Conservation (phyloP, 2,113 vertebrate genomes). For the Rhinogobius similis region DNA sequence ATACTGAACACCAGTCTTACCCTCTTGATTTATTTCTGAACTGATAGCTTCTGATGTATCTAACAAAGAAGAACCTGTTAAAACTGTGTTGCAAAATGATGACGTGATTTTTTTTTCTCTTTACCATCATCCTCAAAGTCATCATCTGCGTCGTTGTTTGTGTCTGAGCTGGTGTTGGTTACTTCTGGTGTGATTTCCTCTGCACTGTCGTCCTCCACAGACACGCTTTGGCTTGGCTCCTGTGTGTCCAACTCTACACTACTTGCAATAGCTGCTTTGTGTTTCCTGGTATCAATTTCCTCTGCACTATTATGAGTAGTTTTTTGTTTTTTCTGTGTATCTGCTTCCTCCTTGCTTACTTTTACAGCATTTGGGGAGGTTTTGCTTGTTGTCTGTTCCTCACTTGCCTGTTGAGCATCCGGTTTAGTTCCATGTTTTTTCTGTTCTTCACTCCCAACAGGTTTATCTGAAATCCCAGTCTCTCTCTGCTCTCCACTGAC, state of each 20-base stretch:
- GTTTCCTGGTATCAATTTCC: slow-evolving; percentile 3
- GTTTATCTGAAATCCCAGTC: background rate
- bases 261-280: background rate
- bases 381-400: background rate
- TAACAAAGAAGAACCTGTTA: slow-evolving; percentile 17
- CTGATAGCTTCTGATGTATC: slow-evolving; percentile 54
- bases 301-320: slow-evolving; percentile 22
- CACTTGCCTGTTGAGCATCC: background rate
- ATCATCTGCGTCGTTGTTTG: slow-evolving; percentile 3
- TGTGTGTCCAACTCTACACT: slow-evolving; percentile 6
- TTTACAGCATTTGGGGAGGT: background rate
- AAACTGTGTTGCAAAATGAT: slow-evolving; percentile 1
- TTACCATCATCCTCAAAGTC: slow-evolving; percentile 36
- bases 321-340: background rate
- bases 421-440: background rate
- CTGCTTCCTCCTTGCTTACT: background rate
- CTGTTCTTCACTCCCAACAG: background rate
- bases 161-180: slow-evolving; percentile 31
- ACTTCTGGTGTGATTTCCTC: slow-evolving; percentile 41
- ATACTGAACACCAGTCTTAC: background rate
- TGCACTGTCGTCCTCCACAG: slow-evolving; percentile 48
- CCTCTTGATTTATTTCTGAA: slow-evolving; percentile 30
- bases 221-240: slow-evolving; percentile 15
- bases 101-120: background rate
- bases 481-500: background rate